Evolutionary conservation across 2,888 invertebrate species (phyloP).

Genomic region (Ptychoptera albimana): DNA sequence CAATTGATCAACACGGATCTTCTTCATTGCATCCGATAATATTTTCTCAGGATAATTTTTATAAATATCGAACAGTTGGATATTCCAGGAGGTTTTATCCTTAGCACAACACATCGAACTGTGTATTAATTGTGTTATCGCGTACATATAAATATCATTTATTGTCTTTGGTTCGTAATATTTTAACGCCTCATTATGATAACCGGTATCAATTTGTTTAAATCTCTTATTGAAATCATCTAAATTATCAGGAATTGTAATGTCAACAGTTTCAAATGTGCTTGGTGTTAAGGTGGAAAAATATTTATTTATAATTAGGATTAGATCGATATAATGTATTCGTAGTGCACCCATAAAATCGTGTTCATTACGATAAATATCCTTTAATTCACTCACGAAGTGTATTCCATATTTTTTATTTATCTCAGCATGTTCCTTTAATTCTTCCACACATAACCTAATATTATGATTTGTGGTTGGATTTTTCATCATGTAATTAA

Average conservation of each 20-base stretch:
- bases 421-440: constrained; percentile 39
- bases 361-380: constrained; percentile 18
- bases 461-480: constrained; percentile 41
- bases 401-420: constrained; percentile 28
- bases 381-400: constrained; percentile 23
- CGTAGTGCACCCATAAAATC: constrained; percentile 20
- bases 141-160: constrained; percentile 36
- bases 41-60: constrained; percentile 52
- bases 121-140: constrained; percentile 44
- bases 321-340: constrained; percentile 15
- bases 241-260: constrained; percentile 20
- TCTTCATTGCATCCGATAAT: constrained; percentile 40
- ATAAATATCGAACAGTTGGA: constrained; percentile 53
- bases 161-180: constrained; percentile 27
- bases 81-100: constrained; percentile 45
- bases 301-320: not conserved
- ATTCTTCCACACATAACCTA: constrained; percentile 41
- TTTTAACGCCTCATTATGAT: constrained; percentile 5
- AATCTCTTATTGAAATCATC: constrained; percentile 20
- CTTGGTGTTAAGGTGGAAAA: not conserved
- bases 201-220: constrained; percentile 8
- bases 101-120: constrained; percentile 44
- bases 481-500: constrained; percentile 43
- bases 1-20: constrained; percentile 41
- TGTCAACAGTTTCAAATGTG: constrained; percentile 5